These are phyloP conservation scores for Ambastaia sidthimunki DNA, from an alignment of 2,797 vertebrate species.

Conservation along the genomic window DNA sequence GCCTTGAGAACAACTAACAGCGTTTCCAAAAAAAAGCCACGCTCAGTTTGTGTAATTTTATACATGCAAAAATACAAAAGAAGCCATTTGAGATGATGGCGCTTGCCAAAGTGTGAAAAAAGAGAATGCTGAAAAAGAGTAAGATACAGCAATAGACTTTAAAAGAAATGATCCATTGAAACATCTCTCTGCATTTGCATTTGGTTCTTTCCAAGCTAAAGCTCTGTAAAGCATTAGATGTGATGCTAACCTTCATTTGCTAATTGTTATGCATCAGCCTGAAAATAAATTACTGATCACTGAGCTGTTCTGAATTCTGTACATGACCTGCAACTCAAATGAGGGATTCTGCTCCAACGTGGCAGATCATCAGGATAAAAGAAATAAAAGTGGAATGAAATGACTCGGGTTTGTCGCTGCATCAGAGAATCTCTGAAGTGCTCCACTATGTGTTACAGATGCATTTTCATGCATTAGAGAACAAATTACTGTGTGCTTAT, in stretches of 20 bases:
- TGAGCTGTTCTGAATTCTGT: constrained; percentile 81
- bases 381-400: constrained; percentile 35
- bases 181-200: constrained; percentile 63
- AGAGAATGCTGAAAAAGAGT: neutral
- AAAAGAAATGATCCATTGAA: constrained; percentile 62
- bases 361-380: constrained; percentile 48
- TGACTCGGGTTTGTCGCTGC: constrained; percentile 12
- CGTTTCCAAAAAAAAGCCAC: neutral
- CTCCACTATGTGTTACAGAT: constrained; percentile 26
- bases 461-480: constrained; percentile 13
- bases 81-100: neutral
- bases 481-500: constrained; percentile 19
- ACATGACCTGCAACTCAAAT: constrained; percentile 77
- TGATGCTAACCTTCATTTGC: constrained; percentile 83
- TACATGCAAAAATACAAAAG: neutral
- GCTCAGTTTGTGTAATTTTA: neutral
- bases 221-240: constrained; percentile 67
- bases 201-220: constrained; percentile 53
- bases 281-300: constrained; percentile 88
- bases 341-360: constrained; percentile 65
- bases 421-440: constrained; percentile 28
- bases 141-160: constrained; percentile 24
- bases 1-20: neutral
- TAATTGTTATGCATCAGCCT: constrained; percentile 84
- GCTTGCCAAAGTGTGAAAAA: neutral